These are phyloP conservation scores for Haplotaxodon microlepis DNA, from an alignment of 2,113 vertebrate species.

Conservation along the genomic window DNA sequence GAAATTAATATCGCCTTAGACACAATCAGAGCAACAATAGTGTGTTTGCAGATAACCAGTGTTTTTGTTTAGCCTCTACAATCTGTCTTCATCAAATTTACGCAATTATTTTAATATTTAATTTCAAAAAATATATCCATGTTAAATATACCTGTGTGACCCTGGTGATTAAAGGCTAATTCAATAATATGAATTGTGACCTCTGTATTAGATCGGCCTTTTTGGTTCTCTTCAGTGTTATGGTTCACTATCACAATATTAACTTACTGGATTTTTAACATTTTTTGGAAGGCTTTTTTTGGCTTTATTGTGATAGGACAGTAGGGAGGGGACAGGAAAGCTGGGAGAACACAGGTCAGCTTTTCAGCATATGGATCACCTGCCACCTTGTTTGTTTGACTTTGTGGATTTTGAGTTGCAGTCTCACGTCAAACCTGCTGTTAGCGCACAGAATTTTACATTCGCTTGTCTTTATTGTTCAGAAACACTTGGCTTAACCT, in stretches of 20 bases:
- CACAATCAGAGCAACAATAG: not conserved
- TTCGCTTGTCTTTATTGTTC: not conserved
- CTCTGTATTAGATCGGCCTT: not conserved
- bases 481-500: not conserved
- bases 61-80: not conserved
- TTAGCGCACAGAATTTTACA: not conserved
- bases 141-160: not conserved
- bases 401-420: not conserved
- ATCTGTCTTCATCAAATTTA: not conserved
- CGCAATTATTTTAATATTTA: not conserved
- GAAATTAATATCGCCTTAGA: not conserved
- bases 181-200: not conserved
- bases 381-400: not conserved
- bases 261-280: not conserved
- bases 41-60: not conserved
- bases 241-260: not conserved
- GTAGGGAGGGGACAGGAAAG: not conserved
- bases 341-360: not conserved
- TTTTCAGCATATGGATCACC: not conserved
- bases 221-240: not conserved
- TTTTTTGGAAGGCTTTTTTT: not conserved
- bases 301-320: not conserved
- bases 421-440: not conserved
- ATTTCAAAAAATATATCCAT: accelerated
- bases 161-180: not conserved